phyloP scores from a whole-genome alignment of 2,888 invertebrate genomes.

The Pristionchus entomophagus region DNA sequence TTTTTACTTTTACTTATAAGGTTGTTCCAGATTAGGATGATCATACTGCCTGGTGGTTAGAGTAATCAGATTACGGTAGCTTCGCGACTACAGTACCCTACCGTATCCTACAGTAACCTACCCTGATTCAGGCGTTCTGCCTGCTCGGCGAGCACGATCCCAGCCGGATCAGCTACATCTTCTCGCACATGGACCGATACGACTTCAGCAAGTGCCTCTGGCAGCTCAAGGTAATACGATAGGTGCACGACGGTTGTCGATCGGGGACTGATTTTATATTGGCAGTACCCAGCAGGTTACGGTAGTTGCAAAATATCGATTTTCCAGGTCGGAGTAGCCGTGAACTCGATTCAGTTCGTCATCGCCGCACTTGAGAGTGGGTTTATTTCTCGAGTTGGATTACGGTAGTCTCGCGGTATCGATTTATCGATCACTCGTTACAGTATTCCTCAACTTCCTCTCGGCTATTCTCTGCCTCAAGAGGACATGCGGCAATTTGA shows the following conservation, averaged over 20 bases:
- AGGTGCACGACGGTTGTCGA: not conserved
- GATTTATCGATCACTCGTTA: slow-evolving; percentile 49
- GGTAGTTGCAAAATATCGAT: not conserved
- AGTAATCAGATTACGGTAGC: not conserved
- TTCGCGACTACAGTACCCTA: not conserved
- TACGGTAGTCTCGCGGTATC: not conserved
- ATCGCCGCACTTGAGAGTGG: slow-evolving; percentile 66
- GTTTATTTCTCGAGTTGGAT: not conserved
- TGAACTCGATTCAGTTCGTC: slow-evolving; percentile 73
- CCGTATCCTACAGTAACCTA: not conserved
- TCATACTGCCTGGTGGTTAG: no score
- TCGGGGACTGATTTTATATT: not conserved
- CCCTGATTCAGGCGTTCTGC: slow-evolving; percentile 64
- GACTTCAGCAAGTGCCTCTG: slow-evolving; percentile 68
- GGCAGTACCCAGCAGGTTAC: not conserved
- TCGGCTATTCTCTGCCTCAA: slow-evolving; percentile 70
- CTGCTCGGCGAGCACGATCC: slow-evolving; percentile 72
- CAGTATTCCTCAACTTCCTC: slow-evolving; percentile 69
- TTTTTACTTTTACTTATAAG: no score
- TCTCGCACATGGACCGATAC: slow-evolving; percentile 72
- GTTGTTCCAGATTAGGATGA: no score
- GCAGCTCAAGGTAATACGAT: slow-evolving; percentile 64
- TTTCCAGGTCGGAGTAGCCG: slow-evolving; percentile 70
- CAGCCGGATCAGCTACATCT: slow-evolving; percentile 71
- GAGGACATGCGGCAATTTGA: slow-evolving; percentile 59